A percentile compares a stretch with the other conserved stretches of the same genome.
Evolutionary conservation across 92 coral and sea anemone species (phyloP).

Genomic region (Porites evermanni): DNA sequence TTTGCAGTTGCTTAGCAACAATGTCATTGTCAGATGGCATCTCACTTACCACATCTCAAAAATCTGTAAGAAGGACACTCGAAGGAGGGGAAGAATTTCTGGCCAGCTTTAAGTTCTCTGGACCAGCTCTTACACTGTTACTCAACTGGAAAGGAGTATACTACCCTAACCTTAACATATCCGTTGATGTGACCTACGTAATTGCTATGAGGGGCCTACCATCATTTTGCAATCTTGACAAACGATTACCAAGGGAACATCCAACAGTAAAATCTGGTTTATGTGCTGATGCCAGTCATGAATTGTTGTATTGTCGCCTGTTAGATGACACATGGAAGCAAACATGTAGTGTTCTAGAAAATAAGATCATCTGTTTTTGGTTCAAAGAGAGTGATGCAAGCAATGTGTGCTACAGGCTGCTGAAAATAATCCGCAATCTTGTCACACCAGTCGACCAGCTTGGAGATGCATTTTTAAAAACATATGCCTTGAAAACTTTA

Average conservation of each 20-base stretch:
- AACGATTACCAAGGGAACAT: conserved; percentile 26
- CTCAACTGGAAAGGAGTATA: conserved; percentile 46
- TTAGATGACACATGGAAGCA: conserved; percentile 41
- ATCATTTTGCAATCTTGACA: conserved; percentile 32
- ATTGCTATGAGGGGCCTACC: conserved; percentile 30
- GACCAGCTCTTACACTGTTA: conserved; percentile 34
- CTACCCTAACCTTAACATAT: conserved; percentile 41
- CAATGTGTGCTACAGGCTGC: conserved; percentile 33
- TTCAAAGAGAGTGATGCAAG: conserved; percentile 25
- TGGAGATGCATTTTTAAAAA: conserved; percentile 44
- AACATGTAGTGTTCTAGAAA: conserved; percentile 30
- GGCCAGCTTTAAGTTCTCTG: conserved; percentile 19
- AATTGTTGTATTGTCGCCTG: conserved; percentile 36
- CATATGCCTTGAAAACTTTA: conserved; percentile 34
- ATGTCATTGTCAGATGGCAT: conserved; percentile 29
- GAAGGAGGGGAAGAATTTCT: conserved; percentile 13
- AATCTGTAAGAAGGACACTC: conserved; percentile 16
- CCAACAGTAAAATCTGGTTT: conserved; percentile 14
- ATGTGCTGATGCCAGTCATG: conserved; percentile 18
- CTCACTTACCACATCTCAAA: conserved; percentile 40
- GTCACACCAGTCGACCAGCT: conserved; percentile 38
- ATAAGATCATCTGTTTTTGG: conserved; percentile 29
- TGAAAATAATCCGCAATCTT: conserved; percentile 42
- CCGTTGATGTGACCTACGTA: conserved; percentile 38
- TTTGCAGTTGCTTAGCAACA: conserved; percentile 12